Base-by-base conservation (phyloP, 2,113 vertebrate species). In the Elgaria multicarinata region DNA sequence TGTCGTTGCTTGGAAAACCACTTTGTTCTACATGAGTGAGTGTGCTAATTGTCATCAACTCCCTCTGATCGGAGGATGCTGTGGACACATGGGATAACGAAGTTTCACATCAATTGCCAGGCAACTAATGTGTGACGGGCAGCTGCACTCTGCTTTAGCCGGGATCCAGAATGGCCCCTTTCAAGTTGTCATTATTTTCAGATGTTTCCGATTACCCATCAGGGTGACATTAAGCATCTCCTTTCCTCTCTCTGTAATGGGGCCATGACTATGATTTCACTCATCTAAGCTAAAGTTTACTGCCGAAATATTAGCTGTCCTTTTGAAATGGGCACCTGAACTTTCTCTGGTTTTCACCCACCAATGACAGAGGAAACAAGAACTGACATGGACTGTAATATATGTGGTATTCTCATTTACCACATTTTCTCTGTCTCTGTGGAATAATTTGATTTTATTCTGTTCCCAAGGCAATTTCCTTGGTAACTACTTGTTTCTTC, bases 1-100 rank as follows among this genome's bases (percentile, higher is more conserved):
- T 74, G 18, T 69, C 84, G 53, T 50, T 85, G 75, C 81, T 88
- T 81, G 71, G 50, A 92, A 90, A 94, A 53, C 53, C 87, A 81
- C 75, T 93, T 92, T 39, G 67, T 94, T 90, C 89, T 69, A 42
- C 64, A 3, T 0, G 39, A 87, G 76, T 0, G 39, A 87, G 76
- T 78, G 71, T 22, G 20, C 81, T 90, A 33, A 91, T 92, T 88
- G 75, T 64, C 89, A 74, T 80, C 88, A 39, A 4, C 24, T 79
- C 14, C 62, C 55, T 90, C 74, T 36, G 44, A 36, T 86, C 71
- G 83, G 44, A 81, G 83, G 85, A 39, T 87, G 87, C 75, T 88
- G 53, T 69, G 69, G 66, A 74, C 12, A 16, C 53, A 28, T 1
- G 5, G 7, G 18, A 42, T 71, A 85, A 66, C 0, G 87, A 69